Base-by-base conservation (phyloP, 2,888 invertebrate species). In the Euclidia mi region DNA sequence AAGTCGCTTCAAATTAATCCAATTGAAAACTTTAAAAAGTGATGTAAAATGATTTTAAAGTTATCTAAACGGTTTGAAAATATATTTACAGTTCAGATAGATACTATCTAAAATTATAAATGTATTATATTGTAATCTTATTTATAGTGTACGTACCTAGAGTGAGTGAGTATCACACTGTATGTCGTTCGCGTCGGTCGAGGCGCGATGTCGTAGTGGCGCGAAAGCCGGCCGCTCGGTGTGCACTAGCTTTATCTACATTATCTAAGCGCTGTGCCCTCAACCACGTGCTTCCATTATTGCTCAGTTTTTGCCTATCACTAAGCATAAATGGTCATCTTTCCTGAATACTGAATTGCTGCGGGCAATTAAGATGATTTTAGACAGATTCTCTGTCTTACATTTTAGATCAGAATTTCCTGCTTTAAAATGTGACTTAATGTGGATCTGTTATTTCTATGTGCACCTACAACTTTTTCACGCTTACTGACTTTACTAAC, bases 61-160 rank as follows among this genome's bases (percentile, higher is more conserved):
- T n/a, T n/a, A n/a, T n/a, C n/a, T n/a, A n/a, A n/a, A n/a, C n/a
- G n/a, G n/a, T n/a, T n/a, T n/a, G n/a, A n/a, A n/a, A n/a, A n/a
- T n/a, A n/a, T n/a, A n/a, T n/a, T n/a, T n/a, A n/a, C n/a, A n/a
- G n/a, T n/a, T n/a, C n/a, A n/a, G n/a, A n/a, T n/a, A n/a, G n/a
- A n/a, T n/a, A n/a, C n/a, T n/a, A n/a, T n/a, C n/a, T n/a, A n/a
- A n/a, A n/a, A n/a, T n/a, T n/a, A n/a, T n/a, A n/a, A n/a, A n/a
- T 37, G 2, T 9, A 17, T 17, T n/a, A 10, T 17, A 17, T 37
- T 17, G n/a, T 12, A 7, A 9, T 10, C 10, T 17, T 17, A 7
- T 18, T 15, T 9, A 29, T 29, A 25, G n/a, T 15, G n/a, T 10
- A 38, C 65, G 69, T 62, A 71, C 73, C 62, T 51, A 49, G 41